Conservation (phyloP, 92 coral and sea anemone species). For the Porites cylindrica region DNA sequence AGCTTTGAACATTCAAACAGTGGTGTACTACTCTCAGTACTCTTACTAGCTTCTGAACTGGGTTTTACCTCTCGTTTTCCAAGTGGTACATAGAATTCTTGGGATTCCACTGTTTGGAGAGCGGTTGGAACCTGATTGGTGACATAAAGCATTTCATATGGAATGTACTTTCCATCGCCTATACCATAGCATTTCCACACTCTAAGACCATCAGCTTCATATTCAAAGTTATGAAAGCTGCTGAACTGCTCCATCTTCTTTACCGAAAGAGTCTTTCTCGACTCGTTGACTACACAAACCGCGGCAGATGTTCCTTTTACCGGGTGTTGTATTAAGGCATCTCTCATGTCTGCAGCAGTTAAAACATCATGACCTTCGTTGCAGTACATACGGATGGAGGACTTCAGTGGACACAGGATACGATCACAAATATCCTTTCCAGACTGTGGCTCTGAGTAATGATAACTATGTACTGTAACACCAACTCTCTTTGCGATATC, state of each 20-base stretch:
- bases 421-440: slow-evolving; percentile 84
- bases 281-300: slow-evolving; percentile 66
- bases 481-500: slow-evolving; percentile 74
- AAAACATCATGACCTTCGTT: slow-evolving; percentile 85
- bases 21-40: slow-evolving; percentile 38
- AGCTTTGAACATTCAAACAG: slow-evolving; percentile 66
- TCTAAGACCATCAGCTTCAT: slow-evolving; percentile 64
- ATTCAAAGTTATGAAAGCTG: slow-evolving; percentile 68
- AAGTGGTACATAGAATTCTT: slow-evolving; percentile 54
- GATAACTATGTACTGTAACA: slow-evolving; percentile 65
- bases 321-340: slow-evolving; percentile 77
- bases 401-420: slow-evolving; percentile 80
- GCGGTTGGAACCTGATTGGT: slow-evolving; percentile 65
- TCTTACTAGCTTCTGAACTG: slow-evolving; percentile 23
- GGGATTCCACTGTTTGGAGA: slow-evolving; percentile 52
- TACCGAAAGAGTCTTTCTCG: slow-evolving; percentile 51
- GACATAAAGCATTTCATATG: slow-evolving; percentile 41
- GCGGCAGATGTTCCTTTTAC: slow-evolving; percentile 84
- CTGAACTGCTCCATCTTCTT: slow-evolving; percentile 66
- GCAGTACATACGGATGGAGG: slow-evolving; percentile 74
- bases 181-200: slow-evolving; percentile 79
- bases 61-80: slow-evolving; percentile 55
- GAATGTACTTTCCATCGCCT: slow-evolving; percentile 68
- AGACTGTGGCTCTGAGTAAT: slow-evolving; percentile 83
- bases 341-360: slow-evolving; percentile 81